Base-by-base conservation (phyloP, 30 jellyfish, hydroid and myxozoan species). In the Euphysa ruthae region DNA sequence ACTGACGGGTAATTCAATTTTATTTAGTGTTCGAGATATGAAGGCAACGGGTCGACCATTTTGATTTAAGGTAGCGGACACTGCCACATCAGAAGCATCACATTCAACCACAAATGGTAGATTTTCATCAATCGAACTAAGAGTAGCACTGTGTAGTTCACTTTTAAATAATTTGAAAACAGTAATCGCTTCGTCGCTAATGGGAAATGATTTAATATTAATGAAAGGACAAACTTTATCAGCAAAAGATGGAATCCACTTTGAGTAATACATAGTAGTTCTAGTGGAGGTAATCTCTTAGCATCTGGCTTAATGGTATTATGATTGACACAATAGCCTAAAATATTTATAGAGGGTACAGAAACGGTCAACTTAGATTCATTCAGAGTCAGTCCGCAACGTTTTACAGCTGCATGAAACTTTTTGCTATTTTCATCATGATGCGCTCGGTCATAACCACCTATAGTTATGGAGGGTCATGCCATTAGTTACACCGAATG, bases 11-110 rank as follows among this genome's bases (percentile, higher is more conserved):
- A 56, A 29, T 35, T 65, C 25, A 35, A 24, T 56, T 15, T 24
- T 32, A 22, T 31, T 26, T 22, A 77, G 32, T 27, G 70, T 44
- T 49, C 74, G 70, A n/a, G 86, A 32, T 46, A 79, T 1, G 61
- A 70, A 79, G 23, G 93, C 81, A 19, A 79, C 82, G 1, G 81
- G 93, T 33, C 75, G 71, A 23, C 91, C 93, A 58, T 42, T 70
- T 66, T 79, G 78, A 42, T 81, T 73, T 32, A 79, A 22, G 20
- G 85, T 30, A 31, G 84, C 78, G 2, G 93, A 61, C 28, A 73
- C n/a, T 6, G 77, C 79, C 46, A 50, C 61, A 16, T 79, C 93
- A 22, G 83, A 70, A 10, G 91, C 83, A 71, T 70, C 69, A 38
- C 75, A 44, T 54, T 71, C 92, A 13, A 79, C 84, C 19, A 70